phyloP scores from a whole-genome alignment of 2,113 vertebrate species.

The Rhodinocichla rosea region DNA sequence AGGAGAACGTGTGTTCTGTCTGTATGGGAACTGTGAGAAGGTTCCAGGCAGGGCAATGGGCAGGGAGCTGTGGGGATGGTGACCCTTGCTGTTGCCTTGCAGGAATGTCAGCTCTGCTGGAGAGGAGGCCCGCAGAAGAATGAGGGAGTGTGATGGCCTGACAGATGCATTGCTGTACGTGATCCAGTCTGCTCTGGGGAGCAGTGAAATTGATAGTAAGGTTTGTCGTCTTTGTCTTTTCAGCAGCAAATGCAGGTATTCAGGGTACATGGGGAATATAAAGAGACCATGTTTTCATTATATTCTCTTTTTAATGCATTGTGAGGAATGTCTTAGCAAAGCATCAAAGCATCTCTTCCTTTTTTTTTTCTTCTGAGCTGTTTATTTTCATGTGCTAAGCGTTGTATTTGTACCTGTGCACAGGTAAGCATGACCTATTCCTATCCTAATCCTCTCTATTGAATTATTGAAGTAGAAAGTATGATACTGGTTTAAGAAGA shows the following conservation, averaged over 20 bases:
- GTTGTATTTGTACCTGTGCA: neutral
- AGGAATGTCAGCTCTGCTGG: conserved; percentile 98
- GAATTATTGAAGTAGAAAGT: neutral
- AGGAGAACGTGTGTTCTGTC: neutral
- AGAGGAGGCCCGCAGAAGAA: conserved; percentile 94
- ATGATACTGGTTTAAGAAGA: neutral
- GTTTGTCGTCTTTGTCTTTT: conserved; percentile 72
- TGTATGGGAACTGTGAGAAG: neutral
- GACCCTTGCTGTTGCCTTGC: conserved; percentile 65
- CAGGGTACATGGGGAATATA: neutral
- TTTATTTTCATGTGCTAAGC: neutral
- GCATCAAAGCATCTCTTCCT: neutral
- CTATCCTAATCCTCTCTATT: neutral
- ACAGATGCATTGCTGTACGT: conserved; percentile 96
- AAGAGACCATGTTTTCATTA: neutral
- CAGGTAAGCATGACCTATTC: neutral
- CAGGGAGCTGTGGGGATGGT: neutral
- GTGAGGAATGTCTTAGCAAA: neutral
- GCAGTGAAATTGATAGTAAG: conserved; percentile 99
- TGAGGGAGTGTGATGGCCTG: conserved; percentile 97
- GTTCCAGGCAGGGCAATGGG: neutral
- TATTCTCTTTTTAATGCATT: neutral
- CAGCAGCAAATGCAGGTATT: neutral
- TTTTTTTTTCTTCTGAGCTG: neutral
- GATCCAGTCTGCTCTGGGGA: conserved; percentile 96